These are phyloP conservation scores for Melanerpes formicivorus DNA, from an alignment of 2,113 vertebrate species.

Conservation along the genomic window DNA sequence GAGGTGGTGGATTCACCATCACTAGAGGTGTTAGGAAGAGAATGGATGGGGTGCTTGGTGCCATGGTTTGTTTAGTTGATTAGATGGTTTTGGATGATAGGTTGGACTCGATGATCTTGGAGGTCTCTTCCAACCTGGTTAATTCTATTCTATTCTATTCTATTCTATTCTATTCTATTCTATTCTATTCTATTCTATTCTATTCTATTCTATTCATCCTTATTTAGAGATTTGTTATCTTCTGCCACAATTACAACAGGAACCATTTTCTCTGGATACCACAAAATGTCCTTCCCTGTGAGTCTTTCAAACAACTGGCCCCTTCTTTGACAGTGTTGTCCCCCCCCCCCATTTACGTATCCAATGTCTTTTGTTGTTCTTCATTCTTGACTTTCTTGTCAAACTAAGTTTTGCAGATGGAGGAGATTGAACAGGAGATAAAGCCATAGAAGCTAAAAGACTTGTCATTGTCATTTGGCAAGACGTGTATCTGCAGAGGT, in stretches of 20 bases:
- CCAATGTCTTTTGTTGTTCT: not conserved
- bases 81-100: too few species aligned
- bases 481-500: not conserved
- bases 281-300: not conserved
- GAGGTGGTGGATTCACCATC: too few species aligned
- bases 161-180: too few species aligned
- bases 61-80: too few species aligned
- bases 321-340: not conserved
- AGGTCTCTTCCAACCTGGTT: too few species aligned
- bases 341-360: not conserved
- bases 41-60: too few species aligned
- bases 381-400: not conserved
- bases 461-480: slow-evolving; percentile 12
- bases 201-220: not conserved
- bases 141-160: too few species aligned
- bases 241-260: not conserved
- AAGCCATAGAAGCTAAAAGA: slow-evolving; percentile 8
- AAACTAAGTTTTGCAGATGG: slow-evolving; percentile 19
- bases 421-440: not conserved
- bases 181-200: too few species aligned
- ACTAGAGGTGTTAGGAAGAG: too few species aligned
- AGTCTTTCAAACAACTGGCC: not conserved
- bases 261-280: not conserved
- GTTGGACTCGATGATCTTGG: too few species aligned
- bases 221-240: not conserved